Base-by-base conservation (phyloP, 2,888 invertebrate genomes). In the Ptilodon capucinus region DNA sequence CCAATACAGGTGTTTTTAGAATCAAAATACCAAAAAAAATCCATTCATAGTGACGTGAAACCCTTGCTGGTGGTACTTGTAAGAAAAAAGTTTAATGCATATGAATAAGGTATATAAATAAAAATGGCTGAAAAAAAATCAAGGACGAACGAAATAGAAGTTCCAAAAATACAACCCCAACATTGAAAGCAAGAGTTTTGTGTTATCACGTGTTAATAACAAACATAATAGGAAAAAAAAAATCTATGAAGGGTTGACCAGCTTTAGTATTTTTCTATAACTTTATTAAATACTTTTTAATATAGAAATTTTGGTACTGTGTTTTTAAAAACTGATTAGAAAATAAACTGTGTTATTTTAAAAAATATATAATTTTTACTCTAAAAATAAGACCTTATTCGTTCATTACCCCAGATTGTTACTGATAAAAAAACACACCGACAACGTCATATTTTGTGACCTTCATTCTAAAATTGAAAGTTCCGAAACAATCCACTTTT, bases 1-100 rank as follows among this genome's bases (percentile, higher is more conserved):
- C 81, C 67, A 64, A 64, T 74, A 85, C 87, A 87, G 86, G 88
- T 87, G 86, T 79, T 71, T 73, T 68, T 40, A 41, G 56, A 67
- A 64, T 59, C 64, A 64, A 69, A 73, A 59, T 52, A 54, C 14
- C n/a, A 59, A 69, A 76, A 80, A 81, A 80, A 74, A 64, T 42
- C 72, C 64, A 76, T 80, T 79, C 76, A 81, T 51, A 43, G 74
- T 75, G 76, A 74, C 65, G 71, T 74, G 3, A 76, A 82, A 84
- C 86, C 86, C 81, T 86, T 81, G 56, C 71, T 40, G 48, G 44
- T n/a, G 41, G 46, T 44, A 48, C 40, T 49, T 48, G 38, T 40
- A 9, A 48, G 40, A 57, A 75, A 76, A 76, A 77, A 71, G 64
- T 44, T 50, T 57, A 67, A 70, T 57, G 71, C 65, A 71, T 65